Conservation (phyloP, 2,888 invertebrate genomes). For the Drosophila ezoana region DNA sequence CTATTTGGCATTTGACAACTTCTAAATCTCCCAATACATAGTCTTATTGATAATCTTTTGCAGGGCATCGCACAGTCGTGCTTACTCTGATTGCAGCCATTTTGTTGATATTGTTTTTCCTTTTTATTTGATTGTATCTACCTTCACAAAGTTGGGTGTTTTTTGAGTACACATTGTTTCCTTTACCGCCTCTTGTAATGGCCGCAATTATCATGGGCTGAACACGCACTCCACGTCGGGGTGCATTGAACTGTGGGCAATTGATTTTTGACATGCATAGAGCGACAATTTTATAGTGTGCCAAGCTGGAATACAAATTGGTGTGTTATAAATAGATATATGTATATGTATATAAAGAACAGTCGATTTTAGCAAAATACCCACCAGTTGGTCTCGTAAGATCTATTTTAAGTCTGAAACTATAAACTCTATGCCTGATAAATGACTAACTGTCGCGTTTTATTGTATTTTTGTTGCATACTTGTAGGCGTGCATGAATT, state of each 20-base stretch:
- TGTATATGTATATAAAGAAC: not conserved
- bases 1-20: no score
- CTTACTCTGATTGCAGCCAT: not conserved
- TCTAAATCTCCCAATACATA: no score
- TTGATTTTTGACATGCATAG: slow-evolving; percentile 68
- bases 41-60: slow-evolving; percentile 5
- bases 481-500: slow-evolving; percentile 6
- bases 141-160: slow-evolving; percentile 38
- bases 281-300: slow-evolving; percentile 19
- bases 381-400: no score
- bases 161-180: slow-evolving; percentile 48
- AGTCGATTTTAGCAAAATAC: slow-evolving; percentile 15
- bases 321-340: not conserved
- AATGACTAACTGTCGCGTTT: not conserved
- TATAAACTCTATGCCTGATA: not conserved
- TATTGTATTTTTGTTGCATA: not conserved
- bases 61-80: slow-evolving; percentile 6
- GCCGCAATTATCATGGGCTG: slow-evolving; percentile 70
- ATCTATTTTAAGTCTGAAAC: not conserved
- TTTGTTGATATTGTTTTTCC: slow-evolving; percentile 30
- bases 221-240: slow-evolving; percentile 69
- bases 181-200: slow-evolving; percentile 59
- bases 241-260: slow-evolving; percentile 70
- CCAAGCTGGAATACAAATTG: not conserved
- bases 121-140: slow-evolving; percentile 15